phyloP scores from a whole-genome alignment of 2,888 invertebrate species.

The Pachycephus smyrnensis region DNA sequence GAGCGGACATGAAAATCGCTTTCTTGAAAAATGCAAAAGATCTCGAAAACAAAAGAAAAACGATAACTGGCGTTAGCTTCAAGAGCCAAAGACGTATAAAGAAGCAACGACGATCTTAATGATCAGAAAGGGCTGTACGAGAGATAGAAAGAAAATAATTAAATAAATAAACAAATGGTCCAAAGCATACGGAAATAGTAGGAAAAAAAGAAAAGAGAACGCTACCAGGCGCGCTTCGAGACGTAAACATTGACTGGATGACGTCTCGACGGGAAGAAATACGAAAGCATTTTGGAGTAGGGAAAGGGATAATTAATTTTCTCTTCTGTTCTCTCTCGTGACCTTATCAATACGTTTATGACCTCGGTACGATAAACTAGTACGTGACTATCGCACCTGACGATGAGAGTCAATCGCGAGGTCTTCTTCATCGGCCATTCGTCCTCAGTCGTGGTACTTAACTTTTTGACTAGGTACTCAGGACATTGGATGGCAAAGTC shows the following conservation, averaged over 20 bases:
- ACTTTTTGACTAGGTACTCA: background rate
- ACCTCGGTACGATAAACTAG: background rate
- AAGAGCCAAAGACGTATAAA: background rate
- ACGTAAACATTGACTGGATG: background rate
- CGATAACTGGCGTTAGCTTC: background rate
- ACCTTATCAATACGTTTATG: background rate
- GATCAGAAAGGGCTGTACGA: background rate
- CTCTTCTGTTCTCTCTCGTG: background rate
- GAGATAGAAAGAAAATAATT: background rate
- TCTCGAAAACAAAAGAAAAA: too few relatives aligned
- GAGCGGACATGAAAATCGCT: too few relatives aligned
- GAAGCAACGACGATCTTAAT: background rate
- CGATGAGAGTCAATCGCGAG: background rate
- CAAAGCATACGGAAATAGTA: background rate
- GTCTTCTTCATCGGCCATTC: background rate
- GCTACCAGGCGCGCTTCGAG: background rate
- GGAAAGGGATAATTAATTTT: background rate
- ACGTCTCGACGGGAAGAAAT: background rate
- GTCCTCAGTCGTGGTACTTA: background rate
- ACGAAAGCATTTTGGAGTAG: background rate
- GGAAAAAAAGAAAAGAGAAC: background rate
- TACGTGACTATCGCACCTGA: background rate
- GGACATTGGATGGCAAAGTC: background rate
- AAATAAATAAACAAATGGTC: background rate
- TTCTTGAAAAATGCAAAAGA: too few relatives aligned